Percentiles rank a stretch among this genome's conserved stretches.
These are phyloP conservation scores for Nasonovia ribisnigri DNA, from an alignment of 2,888 invertebrate species.

Conservation along the genomic window DNA sequence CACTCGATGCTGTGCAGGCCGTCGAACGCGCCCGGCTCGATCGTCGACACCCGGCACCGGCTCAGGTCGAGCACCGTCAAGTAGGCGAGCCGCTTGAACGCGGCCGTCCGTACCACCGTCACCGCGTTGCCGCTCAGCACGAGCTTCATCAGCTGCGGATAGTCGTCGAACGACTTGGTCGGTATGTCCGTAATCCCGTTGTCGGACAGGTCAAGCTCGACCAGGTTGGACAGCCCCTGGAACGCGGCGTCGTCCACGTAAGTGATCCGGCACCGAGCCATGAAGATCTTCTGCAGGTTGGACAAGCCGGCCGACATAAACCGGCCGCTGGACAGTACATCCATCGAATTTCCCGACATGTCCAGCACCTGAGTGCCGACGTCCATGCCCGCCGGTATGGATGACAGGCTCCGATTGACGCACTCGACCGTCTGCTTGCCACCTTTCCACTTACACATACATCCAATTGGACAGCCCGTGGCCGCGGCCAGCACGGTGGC, in stretches of 20 bases:
- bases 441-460: conserved; percentile 67
- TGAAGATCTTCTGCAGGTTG: conserved; percentile 88
- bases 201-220: conserved; percentile 88
- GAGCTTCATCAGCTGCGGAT: conserved; percentile 86
- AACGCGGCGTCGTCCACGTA: conserved; percentile 86
- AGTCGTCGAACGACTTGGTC: conserved; percentile 82
- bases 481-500: conserved; percentile 45
- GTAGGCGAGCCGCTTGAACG: conserved; percentile 82
- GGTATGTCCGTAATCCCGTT: conserved; percentile 85
- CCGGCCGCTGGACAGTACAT: conserved; percentile 80
- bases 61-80: conserved; percentile 86
- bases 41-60: conserved; percentile 81
- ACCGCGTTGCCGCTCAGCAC: conserved; percentile 87
- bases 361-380: conserved; percentile 89
- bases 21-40: conserved; percentile 85
- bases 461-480: conserved; percentile 62
- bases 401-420: conserved; percentile 80
- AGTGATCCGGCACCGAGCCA: conserved; percentile 83
- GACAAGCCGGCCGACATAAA: conserved; percentile 84
- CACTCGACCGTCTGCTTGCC: conserved; percentile 87
- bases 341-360: conserved; percentile 84
- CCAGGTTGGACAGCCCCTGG: conserved; percentile 86
- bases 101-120: conserved; percentile 78
- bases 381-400: conserved; percentile 84
- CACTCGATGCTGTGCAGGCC: conserved; percentile 86